A percentile compares a stretch with the other conserved stretches of the same genome.
Conservation (phyloP, 2,797 vertebrate species). For the Dryobates pubescens region DNA sequence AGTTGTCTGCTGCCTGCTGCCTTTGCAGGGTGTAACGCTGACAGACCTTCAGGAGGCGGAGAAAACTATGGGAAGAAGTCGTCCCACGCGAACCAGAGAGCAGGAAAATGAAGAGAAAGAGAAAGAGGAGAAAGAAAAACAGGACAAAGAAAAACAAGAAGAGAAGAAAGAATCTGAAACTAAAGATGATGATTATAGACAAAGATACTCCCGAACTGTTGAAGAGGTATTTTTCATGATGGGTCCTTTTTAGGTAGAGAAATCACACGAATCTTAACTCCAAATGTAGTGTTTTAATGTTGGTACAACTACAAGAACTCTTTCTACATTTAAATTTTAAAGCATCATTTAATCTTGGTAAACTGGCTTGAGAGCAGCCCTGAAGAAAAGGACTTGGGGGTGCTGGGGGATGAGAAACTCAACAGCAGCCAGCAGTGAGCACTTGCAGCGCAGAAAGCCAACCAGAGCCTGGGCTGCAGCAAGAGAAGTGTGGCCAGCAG, state of each 20-base stretch:
- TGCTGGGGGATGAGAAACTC: too few species aligned
- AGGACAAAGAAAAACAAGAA: slow-evolving; percentile 93
- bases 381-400: too few species aligned
- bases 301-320: not conserved
- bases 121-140: slow-evolving; percentile 91
- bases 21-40: slow-evolving; percentile 90
- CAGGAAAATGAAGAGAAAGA: slow-evolving; percentile 96
- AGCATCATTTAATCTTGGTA: slow-evolving; percentile 1
- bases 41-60: slow-evolving; percentile 99
- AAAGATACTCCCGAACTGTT: slow-evolving; percentile 88
- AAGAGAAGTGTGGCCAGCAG: too few species aligned
- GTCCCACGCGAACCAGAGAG: slow-evolving; percentile 86
- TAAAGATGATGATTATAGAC: slow-evolving; percentile 95
- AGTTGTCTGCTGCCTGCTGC: not conserved
- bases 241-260: slow-evolving; percentile 8
- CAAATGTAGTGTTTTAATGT: not conserved
- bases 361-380: too few species aligned
- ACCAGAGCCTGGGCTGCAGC: too few species aligned
- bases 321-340: not conserved
- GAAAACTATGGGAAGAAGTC: slow-evolving; percentile 94
- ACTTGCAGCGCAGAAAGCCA: too few species aligned
- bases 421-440: too few species aligned
- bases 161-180: slow-evolving; percentile 94
- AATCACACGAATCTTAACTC: slow-evolving; percentile 3
- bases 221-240: slow-evolving; percentile 88